Base-by-base conservation (phyloP, 92 coral and sea anemone genomes). In the Parazoanthus atlanticus region DNA sequence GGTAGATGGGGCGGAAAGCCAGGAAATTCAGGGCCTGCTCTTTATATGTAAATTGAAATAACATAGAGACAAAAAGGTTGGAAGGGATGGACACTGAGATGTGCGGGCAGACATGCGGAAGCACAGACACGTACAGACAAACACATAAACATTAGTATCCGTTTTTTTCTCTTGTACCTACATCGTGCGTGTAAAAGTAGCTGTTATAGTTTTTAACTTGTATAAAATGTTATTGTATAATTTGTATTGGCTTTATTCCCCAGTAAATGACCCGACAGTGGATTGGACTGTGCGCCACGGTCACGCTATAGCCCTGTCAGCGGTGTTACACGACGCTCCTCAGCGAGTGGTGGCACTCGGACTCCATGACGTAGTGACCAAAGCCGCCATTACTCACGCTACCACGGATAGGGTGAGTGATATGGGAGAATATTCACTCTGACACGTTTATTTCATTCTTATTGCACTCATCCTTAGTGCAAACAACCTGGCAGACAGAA, bases 251-350 rank as follows among this genome's bases (percentile, higher is more conserved):
- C 49, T 77, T 32, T 79, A 23, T 73, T 80, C 54, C 15, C 1
- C 70, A 96, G 99, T 93, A 2, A 95, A 91, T 66, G 99, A 96
- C 89, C 95, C 99, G 26, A 95, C 99, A 7, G 94, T 95, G 40
- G 99, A 96, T 79, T 96, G 99, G 99, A 95, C 98, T 6, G 91
- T 95, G 85, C 95, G 99, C 90, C 99, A 96, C 93, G 99, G 99
- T 88, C 89, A 92, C 90, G 96, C 98, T 13, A 91, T 95, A 49
- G 96, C 99, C 46, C 86, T 96, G 91, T 92, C 96, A 85, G 99
- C 99, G 94, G 96, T 96, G 38, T 95, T 96, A 87, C 98, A 95
- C 85, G 99, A 96, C 78, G 95, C 96, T 43, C 92, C 94, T 31
- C 94, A 92, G 70, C 91, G 92, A 56, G 85, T 93, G 70, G 90